Percentiles rank a stretch among this genome's conserved stretches.
Conservation (phyloP, 1,140 invertebrate species). For the Ceratina australensis region DNA sequence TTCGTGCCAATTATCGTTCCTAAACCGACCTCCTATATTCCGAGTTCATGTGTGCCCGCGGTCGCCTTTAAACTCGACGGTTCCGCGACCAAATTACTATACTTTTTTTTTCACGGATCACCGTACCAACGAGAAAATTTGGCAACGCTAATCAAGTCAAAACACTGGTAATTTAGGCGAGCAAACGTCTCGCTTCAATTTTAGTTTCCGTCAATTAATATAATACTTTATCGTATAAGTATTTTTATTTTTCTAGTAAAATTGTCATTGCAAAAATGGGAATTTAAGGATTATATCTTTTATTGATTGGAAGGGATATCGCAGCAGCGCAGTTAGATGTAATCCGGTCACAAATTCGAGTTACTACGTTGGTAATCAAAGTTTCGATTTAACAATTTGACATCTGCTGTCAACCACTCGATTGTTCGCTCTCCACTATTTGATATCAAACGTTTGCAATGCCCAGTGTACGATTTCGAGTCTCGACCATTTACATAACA, state of each 20-base stretch:
- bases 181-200: no score
- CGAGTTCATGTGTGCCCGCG: constrained; percentile 14
- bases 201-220: neutral
- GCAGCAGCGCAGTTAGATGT: constrained; percentile 14
- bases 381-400: constrained; percentile 56
- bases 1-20: constrained; percentile 73
- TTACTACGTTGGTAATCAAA: constrained; percentile 53
- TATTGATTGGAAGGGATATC: neutral
- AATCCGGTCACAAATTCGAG: constrained; percentile 53
- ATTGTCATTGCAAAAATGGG: neutral
- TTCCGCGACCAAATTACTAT: constrained; percentile 10
- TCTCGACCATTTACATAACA: constrained; percentile 10
- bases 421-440: constrained; percentile 48
- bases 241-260: neutral
- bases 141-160: no score
- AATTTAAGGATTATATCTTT: constrained; percentile 30
- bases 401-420: constrained; percentile 50
- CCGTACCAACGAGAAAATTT: neutral
- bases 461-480: constrained; percentile 1
- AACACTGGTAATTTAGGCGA: no score
- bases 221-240: neutral
- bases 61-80: constrained; percentile 41
- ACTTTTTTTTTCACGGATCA: constrained; percentile 2
- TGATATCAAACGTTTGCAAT: constrained; percentile 38
- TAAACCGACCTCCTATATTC: constrained; percentile 46